phyloP scores from a whole-genome alignment of 2,888 invertebrate genomes.

The Ceraclea dissimilis region DNA sequence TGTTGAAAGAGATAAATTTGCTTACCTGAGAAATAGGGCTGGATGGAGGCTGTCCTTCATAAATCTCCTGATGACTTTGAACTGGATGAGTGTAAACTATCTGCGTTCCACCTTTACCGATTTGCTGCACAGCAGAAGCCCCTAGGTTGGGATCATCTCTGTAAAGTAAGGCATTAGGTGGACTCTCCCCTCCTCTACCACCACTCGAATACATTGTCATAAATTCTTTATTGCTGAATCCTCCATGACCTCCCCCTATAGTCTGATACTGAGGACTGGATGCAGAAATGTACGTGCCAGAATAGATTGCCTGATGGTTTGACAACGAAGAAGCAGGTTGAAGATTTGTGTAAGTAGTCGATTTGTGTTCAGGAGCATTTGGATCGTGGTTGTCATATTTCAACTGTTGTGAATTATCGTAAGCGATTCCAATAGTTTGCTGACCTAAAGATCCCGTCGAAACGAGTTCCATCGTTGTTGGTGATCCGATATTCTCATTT shows the following conservation, averaged over 20 bases:
- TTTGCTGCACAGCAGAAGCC: slow-evolving; percentile 49
- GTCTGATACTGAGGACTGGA: slow-evolving; percentile 34
- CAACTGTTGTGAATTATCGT: slow-evolving; percentile 36
- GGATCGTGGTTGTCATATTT: slow-evolving; percentile 41
- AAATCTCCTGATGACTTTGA: slow-evolving; percentile 39
- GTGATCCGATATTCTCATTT: slow-evolving; percentile 32
- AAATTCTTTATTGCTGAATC: slow-evolving; percentile 32
- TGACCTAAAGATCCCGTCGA: slow-evolving; percentile 36
- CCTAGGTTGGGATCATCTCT: slow-evolving; percentile 61
- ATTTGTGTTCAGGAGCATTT: slow-evolving; percentile 30
- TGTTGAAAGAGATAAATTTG: no score
- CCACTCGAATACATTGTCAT: slow-evolving; percentile 37
- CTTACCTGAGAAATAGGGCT: no score
- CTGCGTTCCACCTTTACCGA: slow-evolving; percentile 40
- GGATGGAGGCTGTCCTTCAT: slow-evolving; percentile 37
- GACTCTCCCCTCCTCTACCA: slow-evolving; percentile 37
- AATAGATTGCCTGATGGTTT: slow-evolving; percentile 28
- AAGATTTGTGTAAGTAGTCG: slow-evolving; percentile 53
- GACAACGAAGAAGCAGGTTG: slow-evolving; percentile 54
- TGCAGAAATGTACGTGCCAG: slow-evolving; percentile 23
- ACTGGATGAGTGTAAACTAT: slow-evolving; percentile 41
- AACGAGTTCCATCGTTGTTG: slow-evolving; percentile 36
- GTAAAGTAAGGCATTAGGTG: slow-evolving; percentile 51
- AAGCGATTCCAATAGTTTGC: slow-evolving; percentile 34
- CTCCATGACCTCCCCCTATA: slow-evolving; percentile 27